Percentiles rank a stretch among this genome's conserved stretches.
phyloP scores from a whole-genome alignment of 2,113 vertebrate genomes.

The Okapia johnstoni region DNA sequence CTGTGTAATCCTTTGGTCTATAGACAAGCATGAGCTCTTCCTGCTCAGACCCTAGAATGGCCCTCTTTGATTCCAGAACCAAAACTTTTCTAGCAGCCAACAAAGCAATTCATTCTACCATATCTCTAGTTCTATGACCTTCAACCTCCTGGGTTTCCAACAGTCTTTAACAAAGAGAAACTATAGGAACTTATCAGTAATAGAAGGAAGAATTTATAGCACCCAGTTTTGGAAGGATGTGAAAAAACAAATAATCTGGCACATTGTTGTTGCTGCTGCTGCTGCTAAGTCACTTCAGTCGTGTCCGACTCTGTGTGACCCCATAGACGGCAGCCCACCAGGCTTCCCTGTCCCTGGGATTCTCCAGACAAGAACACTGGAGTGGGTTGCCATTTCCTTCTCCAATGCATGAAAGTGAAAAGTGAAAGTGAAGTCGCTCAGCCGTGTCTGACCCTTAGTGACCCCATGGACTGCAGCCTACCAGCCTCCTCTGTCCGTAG shows the following conservation, averaged over 20 bases:
- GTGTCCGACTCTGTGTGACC: no score
- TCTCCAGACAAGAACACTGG: no score
- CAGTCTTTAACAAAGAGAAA: neutral
- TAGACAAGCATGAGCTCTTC: neutral
- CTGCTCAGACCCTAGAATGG: neutral
- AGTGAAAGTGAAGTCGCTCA: no score
- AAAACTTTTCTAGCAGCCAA: neutral
- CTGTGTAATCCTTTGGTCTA: neutral
- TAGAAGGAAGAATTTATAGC: neutral
- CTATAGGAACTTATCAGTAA: neutral
- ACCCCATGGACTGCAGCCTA: no score
- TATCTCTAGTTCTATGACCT: neutral
- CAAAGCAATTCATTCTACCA: neutral
- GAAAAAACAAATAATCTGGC: neutral
- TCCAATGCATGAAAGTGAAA: no score
- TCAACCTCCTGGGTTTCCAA: neutral
- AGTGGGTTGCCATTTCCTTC: no score
- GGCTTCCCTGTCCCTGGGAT: no score
- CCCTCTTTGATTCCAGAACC: neutral
- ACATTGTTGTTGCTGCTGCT: neutral
- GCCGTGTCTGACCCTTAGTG: no score
- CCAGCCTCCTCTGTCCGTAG: no score
- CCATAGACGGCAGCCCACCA: no score
- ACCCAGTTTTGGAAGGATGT: neutral
- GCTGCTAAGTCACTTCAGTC: no score